These are phyloP conservation scores for Lycocerus yunnanus DNA, from an alignment of 2,888 invertebrate genomes.

Conservation along the genomic window DNA sequence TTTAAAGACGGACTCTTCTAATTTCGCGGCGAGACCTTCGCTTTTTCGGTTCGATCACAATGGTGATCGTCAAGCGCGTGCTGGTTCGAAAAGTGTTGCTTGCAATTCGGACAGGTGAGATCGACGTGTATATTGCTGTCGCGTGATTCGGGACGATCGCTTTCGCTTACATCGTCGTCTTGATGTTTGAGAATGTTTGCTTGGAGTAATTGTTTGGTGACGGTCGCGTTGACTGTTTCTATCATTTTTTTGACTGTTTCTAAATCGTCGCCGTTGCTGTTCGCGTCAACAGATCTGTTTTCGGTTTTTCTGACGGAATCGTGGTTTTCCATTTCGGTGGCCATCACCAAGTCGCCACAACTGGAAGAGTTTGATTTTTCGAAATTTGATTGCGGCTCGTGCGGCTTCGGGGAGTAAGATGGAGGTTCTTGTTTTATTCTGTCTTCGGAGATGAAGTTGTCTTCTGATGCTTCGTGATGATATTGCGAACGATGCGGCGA, in stretches of 20 bases:
- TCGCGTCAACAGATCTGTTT: constrained; percentile 37
- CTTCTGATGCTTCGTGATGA: constrained; percentile 46
- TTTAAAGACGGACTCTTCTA: constrained; percentile 67
- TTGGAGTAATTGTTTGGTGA: constrained; percentile 74
- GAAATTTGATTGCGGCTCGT: constrained; percentile 57
- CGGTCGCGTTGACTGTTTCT: constrained; percentile 75
- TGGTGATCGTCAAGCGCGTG: constrained; percentile 74
- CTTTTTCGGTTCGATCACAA: constrained; percentile 68
- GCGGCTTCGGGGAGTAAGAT: constrained; percentile 21
- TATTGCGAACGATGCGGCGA: constrained; percentile 59
- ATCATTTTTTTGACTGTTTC: constrained; percentile 72
- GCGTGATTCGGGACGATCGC: constrained; percentile 49
- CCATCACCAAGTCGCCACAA: constrained; percentile 68
- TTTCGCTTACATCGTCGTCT: constrained; percentile 59
- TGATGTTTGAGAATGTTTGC: constrained; percentile 70
- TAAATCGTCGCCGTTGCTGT: constrained; percentile 60
- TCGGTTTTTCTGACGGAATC: constrained; percentile 51
- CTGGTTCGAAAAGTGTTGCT: constrained; percentile 62
- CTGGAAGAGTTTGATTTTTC: constrained; percentile 50
- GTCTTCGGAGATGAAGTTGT: constrained; percentile 57
- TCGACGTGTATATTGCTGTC: constrained; percentile 49
- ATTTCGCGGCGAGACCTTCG: constrained; percentile 78
- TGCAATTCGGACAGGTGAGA: constrained; percentile 64
- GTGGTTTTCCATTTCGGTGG: constrained; percentile 65
- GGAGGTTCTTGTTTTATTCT: constrained; percentile 60